A percentile compares a stretch with the other conserved stretches of the same genome.
phyloP scores from a whole-genome alignment of 2,113 vertebrate genomes.

The Acrocephalus kingi region DNA sequence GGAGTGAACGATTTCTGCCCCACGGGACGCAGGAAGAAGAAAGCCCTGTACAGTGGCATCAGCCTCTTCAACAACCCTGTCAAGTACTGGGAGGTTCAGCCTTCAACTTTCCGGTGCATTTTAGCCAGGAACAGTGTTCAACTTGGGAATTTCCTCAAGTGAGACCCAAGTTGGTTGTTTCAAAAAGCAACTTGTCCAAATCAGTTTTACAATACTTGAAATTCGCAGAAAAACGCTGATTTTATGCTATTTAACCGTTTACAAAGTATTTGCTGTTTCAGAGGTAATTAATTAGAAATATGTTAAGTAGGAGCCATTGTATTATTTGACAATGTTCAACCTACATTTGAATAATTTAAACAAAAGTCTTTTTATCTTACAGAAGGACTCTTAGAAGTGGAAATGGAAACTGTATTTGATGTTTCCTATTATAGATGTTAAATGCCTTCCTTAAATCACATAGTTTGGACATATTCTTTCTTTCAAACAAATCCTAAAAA shows the following conservation, averaged over 20 bases:
- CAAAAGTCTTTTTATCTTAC: conserved; percentile 10
- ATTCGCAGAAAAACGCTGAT: conserved; percentile 16
- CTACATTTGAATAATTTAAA: conserved; percentile 65
- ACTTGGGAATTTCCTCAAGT: conserved; percentile 89
- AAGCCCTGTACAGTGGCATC: conserved; percentile 88
- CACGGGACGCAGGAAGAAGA: conserved; percentile 77
- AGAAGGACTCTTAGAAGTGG: conserved; percentile 6
- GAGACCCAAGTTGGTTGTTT: not conserved
- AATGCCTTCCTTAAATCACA: conserved; percentile 28
- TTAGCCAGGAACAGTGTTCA: conserved; percentile 87
- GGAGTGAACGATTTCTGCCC: conserved; percentile 96
- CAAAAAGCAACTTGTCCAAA: not conserved
- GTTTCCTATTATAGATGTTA: conserved; percentile 42
- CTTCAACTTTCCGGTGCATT: conserved; percentile 91
- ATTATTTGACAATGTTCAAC: conserved; percentile 50
- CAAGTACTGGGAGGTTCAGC: conserved; percentile 93
- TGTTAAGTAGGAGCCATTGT: not conserved
- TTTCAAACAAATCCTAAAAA: not conserved
- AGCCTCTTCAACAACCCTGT: conserved; percentile 94
- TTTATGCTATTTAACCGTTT: conserved; percentile 33
- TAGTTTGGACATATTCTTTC: not conserved
- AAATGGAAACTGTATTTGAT: conserved; percentile 50
- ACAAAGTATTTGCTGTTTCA: conserved; percentile 46
- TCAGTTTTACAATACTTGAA: conserved; percentile 75
- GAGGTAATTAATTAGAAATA: not conserved